Evolutionary conservation across 2,888 invertebrate genomes (phyloP).

Genomic region (Hirtodrosophila confusa): DNA sequence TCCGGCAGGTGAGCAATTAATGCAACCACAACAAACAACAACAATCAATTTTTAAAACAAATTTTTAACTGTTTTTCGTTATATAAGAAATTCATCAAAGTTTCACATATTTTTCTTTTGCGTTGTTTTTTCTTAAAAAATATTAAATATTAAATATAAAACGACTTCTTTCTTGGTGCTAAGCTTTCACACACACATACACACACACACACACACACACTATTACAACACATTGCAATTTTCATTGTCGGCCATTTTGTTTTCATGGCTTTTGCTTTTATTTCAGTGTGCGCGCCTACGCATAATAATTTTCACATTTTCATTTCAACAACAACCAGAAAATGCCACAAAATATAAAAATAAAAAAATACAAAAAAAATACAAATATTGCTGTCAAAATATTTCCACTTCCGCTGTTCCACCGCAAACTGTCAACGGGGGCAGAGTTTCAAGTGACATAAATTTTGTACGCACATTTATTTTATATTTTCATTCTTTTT

Average conservation of each 20-base stretch:
- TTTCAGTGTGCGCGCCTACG: conserved; percentile 60
- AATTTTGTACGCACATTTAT: conserved; percentile 53
- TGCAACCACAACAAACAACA: conserved; percentile 57
- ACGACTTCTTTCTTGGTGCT: conserved; percentile 57
- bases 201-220: conserved; percentile 21
- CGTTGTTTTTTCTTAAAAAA: conserved; percentile 15
- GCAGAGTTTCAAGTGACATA: conserved; percentile 54
- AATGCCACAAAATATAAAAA: conserved; percentile 11
- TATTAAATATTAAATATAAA: conserved; percentile 18
- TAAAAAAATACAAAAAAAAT: conserved; percentile 14
- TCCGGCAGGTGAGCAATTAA: conserved; percentile 87
- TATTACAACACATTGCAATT: conserved; percentile 27
- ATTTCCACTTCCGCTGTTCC: conserved; percentile 64
- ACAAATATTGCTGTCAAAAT: conserved; percentile 64
- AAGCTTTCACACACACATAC: conserved; percentile 34
- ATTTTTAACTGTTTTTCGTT: conserved; percentile 44
- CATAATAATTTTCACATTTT: conserved; percentile 73
- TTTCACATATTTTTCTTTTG: conserved; percentile 21
- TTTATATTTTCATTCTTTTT: conserved; percentile 42
- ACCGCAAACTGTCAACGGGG: conserved; percentile 49
- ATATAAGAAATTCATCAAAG: conserved; percentile 21
- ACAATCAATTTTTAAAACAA: conserved; percentile 20
- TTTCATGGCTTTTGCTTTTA: conserved; percentile 45
- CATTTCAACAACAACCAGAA: conserved; percentile 43
- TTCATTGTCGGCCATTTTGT: conserved; percentile 63